These are phyloP conservation scores for Hypotaenidia philippensis DNA, from an alignment of 2,797 vertebrate genomes.

Conservation along the genomic window DNA sequence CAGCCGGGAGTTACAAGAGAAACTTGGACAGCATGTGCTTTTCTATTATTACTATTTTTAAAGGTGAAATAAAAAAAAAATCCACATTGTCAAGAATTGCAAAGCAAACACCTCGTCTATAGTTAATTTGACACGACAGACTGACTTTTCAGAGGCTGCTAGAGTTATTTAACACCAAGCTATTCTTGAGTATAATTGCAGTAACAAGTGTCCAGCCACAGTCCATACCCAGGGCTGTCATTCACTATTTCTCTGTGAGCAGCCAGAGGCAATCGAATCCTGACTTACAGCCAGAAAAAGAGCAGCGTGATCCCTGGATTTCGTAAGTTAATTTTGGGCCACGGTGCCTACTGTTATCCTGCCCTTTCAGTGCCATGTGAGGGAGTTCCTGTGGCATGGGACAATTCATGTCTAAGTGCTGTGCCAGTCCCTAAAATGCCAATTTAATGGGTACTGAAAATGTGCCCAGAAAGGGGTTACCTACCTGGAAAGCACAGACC, in stretches of 20 bases:
- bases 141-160: neutral
- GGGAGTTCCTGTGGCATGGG: accelerated
- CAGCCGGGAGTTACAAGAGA: neutral
- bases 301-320: neutral
- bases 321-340: neutral
- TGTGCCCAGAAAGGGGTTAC: neutral
- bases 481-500: neutral
- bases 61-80: neutral
- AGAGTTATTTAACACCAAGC: neutral
- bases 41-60: neutral
- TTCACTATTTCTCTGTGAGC: neutral
- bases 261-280: neutral
- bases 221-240: neutral
- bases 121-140: neutral
- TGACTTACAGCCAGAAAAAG: neutral
- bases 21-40: accelerated
- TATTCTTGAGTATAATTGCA: neutral
- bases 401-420: neutral
- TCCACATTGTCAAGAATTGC: neutral
- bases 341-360: neutral
- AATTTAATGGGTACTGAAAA: neutral
- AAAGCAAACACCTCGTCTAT: neutral
- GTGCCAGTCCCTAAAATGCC: neutral
- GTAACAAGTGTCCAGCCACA: neutral
- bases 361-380: neutral